phyloP scores from a whole-genome alignment of 2,888 invertebrate species.

The Piscicola geometra region DNA sequence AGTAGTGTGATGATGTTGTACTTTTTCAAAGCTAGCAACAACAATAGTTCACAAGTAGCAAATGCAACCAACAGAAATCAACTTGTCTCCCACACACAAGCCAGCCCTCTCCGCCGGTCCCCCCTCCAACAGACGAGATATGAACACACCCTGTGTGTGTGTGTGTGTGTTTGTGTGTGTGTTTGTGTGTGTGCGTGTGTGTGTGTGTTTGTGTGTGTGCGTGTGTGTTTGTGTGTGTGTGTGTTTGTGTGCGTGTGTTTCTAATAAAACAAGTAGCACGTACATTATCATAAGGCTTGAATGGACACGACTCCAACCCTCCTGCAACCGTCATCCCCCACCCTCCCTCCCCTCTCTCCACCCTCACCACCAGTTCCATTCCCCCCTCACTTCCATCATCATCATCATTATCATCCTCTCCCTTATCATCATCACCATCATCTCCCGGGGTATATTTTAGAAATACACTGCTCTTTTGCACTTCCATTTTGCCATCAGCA shows the following conservation, averaged over 20 bases:
- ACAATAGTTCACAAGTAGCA: background rate
- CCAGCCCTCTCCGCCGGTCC: slow-evolving; percentile 78
- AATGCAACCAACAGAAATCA: slow-evolving; percentile 50
- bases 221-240: background rate
- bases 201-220: background rate
- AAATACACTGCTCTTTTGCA: background rate
- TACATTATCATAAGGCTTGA: slow-evolving; percentile 83
- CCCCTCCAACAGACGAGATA: slow-evolving; percentile 85
- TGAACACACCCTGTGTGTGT: slow-evolving; percentile 75
- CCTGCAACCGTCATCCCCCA: slow-evolving; percentile 95
- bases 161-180: background rate
- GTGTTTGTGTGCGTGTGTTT: background rate
- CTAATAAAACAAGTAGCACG: slow-evolving; percentile 11
- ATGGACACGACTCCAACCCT: slow-evolving; percentile 92
- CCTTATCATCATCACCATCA: background rate
- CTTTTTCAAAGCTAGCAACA: background rate
- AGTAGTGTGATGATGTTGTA: too few relatives aligned
- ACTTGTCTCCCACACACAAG: slow-evolving; percentile 57
- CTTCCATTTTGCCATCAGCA: too few relatives aligned
- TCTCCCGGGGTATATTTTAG: background rate
- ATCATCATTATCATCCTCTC: background rate
- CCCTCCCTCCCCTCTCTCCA: slow-evolving; percentile 62
- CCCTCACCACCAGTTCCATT: slow-evolving; percentile 32
- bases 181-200: background rate
- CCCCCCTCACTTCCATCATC: background rate